These are phyloP conservation scores for Eremobia ochroleuca DNA, from an alignment of 2,888 invertebrate genomes.

Conservation along the genomic window DNA sequence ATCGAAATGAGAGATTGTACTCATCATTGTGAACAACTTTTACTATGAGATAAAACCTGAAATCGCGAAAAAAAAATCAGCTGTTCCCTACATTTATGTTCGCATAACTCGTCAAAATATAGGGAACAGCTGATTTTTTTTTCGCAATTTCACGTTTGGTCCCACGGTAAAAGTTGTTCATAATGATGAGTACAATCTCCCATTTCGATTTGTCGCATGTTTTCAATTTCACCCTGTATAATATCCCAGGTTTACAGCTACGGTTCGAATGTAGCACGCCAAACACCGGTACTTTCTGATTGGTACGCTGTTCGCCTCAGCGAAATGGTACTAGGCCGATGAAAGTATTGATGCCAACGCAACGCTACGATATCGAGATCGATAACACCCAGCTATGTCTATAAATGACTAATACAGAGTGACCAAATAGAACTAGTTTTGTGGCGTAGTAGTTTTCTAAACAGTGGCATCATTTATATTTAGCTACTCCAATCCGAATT, in stretches of 20 bases:
- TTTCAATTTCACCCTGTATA: too few species aligned
- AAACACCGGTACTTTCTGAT: constrained; percentile 87
- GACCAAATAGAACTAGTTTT: constrained; percentile 1
- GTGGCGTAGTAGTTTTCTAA: constrained; percentile 15
- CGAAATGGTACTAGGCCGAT: constrained; percentile 81
- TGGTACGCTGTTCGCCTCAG: constrained; percentile 77
- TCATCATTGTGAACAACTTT: too few species aligned
- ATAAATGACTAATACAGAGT: constrained; percentile 8
- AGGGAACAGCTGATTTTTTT: too few species aligned
- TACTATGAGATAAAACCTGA: too few species aligned
- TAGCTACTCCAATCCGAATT: constrained; percentile 10
- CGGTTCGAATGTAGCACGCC: constrained; percentile 76
- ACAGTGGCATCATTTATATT: constrained; percentile 23
- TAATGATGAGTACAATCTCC: too few species aligned
- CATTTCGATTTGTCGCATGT: too few species aligned
- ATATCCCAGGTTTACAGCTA: constrained; percentile 62
- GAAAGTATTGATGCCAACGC: constrained; percentile 78
- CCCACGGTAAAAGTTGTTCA: too few species aligned
- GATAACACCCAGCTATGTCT: constrained; percentile 42
- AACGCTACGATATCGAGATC: constrained; percentile 44
- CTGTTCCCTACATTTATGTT: too few species aligned
- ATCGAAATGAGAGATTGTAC: too few species aligned
- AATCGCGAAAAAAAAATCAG: too few species aligned
- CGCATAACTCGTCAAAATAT: too few species aligned
- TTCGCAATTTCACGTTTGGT: too few species aligned